A percentile compares a stretch with the other conserved stretches of the same genome.
These are phyloP conservation scores for Idaea biselata DNA, from an alignment of 2,888 invertebrate species.

Conservation along the genomic window DNA sequence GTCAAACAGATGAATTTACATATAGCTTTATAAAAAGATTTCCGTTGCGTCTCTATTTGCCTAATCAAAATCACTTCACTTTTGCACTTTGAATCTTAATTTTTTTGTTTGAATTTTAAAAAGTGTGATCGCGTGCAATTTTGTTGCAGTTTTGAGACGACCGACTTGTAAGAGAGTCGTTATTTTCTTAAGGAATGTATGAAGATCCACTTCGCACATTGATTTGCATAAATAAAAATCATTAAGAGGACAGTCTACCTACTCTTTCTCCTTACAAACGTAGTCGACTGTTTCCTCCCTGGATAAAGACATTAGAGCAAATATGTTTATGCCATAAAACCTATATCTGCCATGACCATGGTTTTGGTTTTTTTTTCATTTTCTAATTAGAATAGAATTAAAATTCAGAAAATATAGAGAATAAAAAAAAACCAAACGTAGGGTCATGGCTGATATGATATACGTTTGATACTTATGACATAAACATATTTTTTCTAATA, in stretches of 20 bases:
- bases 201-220: slow-evolving; percentile 53
- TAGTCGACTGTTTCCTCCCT: too few species aligned
- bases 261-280: too few species aligned
- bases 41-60: slow-evolving; percentile 42
- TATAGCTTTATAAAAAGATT: slow-evolving; percentile 59
- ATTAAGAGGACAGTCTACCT: too few species aligned
- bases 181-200: slow-evolving; percentile 60
- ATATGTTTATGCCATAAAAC: too few species aligned
- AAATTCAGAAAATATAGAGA: too few species aligned
- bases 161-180: slow-evolving; percentile 59
- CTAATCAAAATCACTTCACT: slow-evolving; percentile 30
- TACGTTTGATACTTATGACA: too few species aligned
- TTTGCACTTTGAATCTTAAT: slow-evolving; percentile 36
- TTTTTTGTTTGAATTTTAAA: slow-evolving; percentile 38
- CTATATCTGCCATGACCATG: too few species aligned
- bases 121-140: slow-evolving; percentile 32
- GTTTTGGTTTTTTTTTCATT: too few species aligned
- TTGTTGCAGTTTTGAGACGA: slow-evolving; percentile 51
- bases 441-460: too few species aligned
- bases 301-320: too few species aligned
- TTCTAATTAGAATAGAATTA: too few species aligned
- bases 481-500: too few species aligned
- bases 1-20: slow-evolving; percentile 57
- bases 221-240: slow-evolving; percentile 66
- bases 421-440: slow-evolving; percentile 62